A percentile compares a stretch with the other conserved stretches of the same genome.
phyloP scores from a whole-genome alignment of 2,888 invertebrate species.

The Ophion slaviceki region DNA sequence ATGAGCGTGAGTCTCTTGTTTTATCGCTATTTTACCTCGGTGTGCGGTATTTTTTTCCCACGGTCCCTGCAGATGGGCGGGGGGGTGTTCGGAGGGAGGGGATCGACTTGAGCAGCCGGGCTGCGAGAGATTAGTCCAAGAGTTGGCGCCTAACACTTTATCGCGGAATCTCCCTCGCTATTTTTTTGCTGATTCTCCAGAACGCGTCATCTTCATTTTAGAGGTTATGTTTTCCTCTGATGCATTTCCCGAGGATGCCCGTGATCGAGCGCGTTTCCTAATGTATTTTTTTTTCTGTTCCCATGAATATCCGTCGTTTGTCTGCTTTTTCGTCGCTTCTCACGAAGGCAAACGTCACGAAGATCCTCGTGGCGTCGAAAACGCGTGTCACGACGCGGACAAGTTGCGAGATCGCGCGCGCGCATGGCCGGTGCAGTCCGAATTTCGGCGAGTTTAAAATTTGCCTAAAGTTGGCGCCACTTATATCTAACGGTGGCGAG shows the following conservation, averaged over 20 bases:
- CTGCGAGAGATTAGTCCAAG: slow-evolving; percentile 38
- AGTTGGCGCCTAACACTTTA: slow-evolving; percentile 19
- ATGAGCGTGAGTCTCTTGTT: slow-evolving; percentile 79
- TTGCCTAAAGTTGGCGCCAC: slow-evolving; percentile 53
- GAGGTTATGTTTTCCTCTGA: slow-evolving; percentile 37
- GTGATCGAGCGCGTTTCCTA: background rate
- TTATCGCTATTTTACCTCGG: slow-evolving; percentile 67
- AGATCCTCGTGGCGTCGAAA: slow-evolving; percentile 39
- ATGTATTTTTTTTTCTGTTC: background rate
- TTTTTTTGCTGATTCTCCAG: background rate
- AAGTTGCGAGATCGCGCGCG: slow-evolving; percentile 16
- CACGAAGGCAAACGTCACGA: slow-evolving; percentile 40
- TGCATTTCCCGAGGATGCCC: slow-evolving; percentile 1
- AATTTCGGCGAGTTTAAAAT: slow-evolving; percentile 42
- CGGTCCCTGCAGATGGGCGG: slow-evolving; percentile 27
- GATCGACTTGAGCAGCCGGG: slow-evolving; percentile 47
- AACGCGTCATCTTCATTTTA: slow-evolving; percentile 9
- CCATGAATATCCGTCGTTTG: background rate
- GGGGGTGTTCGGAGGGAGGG: slow-evolving; percentile 46
- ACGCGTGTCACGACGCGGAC: slow-evolving; percentile 57
- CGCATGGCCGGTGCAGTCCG: slow-evolving; percentile 53
- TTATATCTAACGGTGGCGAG: slow-evolving; percentile 5
- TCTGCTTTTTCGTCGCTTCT: background rate
- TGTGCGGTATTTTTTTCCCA: slow-evolving; percentile 21
- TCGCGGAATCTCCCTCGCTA: slow-evolving; percentile 26